These are phyloP conservation scores for Poliocrania exsul DNA, from an alignment of 2,797 vertebrate species.

Conservation along the genomic window DNA sequence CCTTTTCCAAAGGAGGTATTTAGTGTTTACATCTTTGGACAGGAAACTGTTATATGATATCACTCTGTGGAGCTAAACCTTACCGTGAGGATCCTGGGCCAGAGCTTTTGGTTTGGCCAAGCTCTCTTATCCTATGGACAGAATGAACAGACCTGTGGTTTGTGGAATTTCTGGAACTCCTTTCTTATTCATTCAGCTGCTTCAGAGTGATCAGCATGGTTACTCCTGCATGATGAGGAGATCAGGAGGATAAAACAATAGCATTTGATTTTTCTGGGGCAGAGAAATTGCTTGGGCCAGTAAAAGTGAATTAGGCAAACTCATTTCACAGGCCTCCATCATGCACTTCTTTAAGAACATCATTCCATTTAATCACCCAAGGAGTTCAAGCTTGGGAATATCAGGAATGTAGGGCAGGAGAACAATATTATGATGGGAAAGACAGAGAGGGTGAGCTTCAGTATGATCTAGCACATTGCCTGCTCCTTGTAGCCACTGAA, in stretches of 20 bases:
- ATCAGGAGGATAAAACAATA: not conserved
- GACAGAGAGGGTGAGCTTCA: not conserved
- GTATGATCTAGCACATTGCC: not conserved
- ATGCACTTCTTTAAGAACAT: not conserved
- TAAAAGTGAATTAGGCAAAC: not conserved
- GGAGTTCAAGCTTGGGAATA: not conserved
- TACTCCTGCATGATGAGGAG: not conserved
- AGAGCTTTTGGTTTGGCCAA: not conserved
- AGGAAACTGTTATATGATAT: not conserved
- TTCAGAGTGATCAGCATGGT: not conserved
- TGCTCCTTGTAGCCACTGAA: not conserved
- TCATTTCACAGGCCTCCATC: not conserved
- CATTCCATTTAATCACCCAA: not conserved
- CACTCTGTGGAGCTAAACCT: not conserved
- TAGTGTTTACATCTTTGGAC: not conserved
- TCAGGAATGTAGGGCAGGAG: not conserved
- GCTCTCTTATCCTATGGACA: not conserved
- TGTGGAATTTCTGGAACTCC: not conserved
- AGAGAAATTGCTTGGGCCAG: not conserved
- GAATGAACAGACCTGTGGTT: not conserved
- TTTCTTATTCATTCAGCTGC: not conserved
- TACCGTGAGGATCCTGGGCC: not conserved
- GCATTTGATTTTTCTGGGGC: not conserved
- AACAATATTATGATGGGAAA: not conserved
- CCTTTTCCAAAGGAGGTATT: not conserved